Conservation (phyloP, 1,140 invertebrate species). For the Spodoptera litura region DNA sequence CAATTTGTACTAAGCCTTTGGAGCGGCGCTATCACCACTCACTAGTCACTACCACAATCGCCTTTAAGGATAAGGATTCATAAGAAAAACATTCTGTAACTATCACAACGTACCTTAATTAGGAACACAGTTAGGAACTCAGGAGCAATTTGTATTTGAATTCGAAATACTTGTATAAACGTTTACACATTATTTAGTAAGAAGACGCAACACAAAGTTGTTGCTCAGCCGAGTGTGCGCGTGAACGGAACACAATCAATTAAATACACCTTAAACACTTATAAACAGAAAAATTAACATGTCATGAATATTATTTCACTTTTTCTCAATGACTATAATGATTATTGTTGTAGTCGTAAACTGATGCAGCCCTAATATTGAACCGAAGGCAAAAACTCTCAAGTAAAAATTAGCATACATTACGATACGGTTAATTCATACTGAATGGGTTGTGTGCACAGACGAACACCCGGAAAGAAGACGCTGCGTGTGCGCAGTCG, state of each 20-base stretch:
- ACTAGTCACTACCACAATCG: too few relatives aligned
- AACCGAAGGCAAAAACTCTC: conserved; percentile 70
- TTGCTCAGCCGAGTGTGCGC: conserved; percentile 57
- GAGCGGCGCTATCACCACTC: not conserved
- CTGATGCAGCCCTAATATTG: conserved; percentile 72
- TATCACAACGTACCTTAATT: too few relatives aligned
- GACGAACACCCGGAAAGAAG: conserved; percentile 52
- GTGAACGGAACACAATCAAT: conserved; percentile 63
- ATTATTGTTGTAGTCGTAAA: conserved; percentile 63
- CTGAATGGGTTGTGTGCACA: conserved; percentile 45
- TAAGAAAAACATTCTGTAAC: too few relatives aligned
- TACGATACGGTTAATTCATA: conserved; percentile 66
- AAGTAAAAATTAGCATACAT: conserved; percentile 74
- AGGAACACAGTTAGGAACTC: not conserved
- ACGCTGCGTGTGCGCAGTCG: conserved; percentile 64
- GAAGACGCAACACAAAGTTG: conserved; percentile 64
- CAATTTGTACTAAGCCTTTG: not conserved
- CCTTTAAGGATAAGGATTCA: too few relatives aligned
- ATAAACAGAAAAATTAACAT: conserved; percentile 79
- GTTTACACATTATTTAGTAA: conserved; percentile 53
- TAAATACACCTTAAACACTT: conserved; percentile 74
- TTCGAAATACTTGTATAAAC: conserved; percentile 52
- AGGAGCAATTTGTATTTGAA: not conserved
- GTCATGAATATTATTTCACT: conserved; percentile 83
- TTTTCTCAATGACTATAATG: conserved; percentile 72